Evolutionary conservation across 2,888 invertebrate genomes (phyloP).

Genomic region (Heliothis peltigera): DNA sequence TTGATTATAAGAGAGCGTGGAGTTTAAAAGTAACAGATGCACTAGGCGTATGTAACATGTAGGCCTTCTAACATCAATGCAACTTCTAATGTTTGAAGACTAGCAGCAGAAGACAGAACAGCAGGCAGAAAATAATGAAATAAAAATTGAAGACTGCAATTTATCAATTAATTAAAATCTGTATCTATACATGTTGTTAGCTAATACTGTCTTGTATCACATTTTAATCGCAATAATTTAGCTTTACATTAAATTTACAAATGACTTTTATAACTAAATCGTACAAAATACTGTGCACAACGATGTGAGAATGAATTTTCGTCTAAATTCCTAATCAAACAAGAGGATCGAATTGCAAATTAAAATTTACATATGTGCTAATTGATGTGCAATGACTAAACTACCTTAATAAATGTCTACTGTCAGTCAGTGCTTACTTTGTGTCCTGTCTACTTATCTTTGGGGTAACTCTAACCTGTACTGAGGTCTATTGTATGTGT

Average conservation of each 20-base stretch:
- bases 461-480: constrained; percentile 82
- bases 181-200: not conserved
- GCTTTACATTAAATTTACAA: not conserved
- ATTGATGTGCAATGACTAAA: constrained; percentile 31
- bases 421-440: constrained; percentile 27
- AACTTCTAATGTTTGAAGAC: not conserved
- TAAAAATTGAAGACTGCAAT: no score
- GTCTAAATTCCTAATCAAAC: not conserved
- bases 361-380: not conserved
- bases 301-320: no score
- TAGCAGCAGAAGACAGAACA: no score
- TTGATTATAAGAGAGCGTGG: constrained; percentile 40
- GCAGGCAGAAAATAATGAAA: not conserved
- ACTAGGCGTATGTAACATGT: not conserved
- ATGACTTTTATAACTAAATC: not conserved
- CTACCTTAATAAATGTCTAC: constrained; percentile 31
- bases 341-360: not conserved
- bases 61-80: not conserved
- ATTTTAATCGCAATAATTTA: not conserved
- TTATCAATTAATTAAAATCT: not conserved
- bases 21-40: not conserved
- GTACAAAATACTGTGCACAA: not conserved
- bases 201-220: not conserved
- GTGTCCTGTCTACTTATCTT: constrained; percentile 67
- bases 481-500: constrained; percentile 83